phyloP scores from a whole-genome alignment of 1,140 invertebrate species.

The Drosophila ambigua region DNA sequence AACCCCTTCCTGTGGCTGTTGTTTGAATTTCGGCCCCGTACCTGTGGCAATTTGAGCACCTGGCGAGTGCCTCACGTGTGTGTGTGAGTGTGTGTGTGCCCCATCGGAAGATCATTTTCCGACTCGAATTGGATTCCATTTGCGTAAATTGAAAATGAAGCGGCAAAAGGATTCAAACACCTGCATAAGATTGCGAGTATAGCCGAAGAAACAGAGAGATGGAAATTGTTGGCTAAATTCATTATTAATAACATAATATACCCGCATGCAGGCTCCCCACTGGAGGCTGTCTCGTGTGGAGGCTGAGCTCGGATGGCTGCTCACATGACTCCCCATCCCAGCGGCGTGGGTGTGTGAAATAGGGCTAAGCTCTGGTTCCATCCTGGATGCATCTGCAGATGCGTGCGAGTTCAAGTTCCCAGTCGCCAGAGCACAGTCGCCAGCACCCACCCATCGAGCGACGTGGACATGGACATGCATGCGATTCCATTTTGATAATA shows the following conservation, averaged over 20 bases:
- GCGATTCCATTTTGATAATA: slow-evolving; percentile 82
- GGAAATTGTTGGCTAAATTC: too few relatives aligned
- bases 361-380: slow-evolving; percentile 40
- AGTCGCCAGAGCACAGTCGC: background rate
- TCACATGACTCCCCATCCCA: background rate
- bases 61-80: slow-evolving; percentile 44
- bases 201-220: background rate
- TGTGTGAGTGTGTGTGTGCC: background rate
- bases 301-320: background rate
- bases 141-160: slow-evolving; percentile 74
- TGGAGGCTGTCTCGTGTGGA: too few relatives aligned
- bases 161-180: slow-evolving; percentile 61
- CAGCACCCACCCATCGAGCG: slow-evolving; percentile 12
- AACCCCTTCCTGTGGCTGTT: slow-evolving; percentile 53
- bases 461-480: slow-evolving; percentile 57
- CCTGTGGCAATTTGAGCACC: slow-evolving; percentile 67
- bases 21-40: slow-evolving; percentile 57
- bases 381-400: slow-evolving; percentile 5
- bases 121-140: slow-evolving; percentile 54
- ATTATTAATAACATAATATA: too few relatives aligned
- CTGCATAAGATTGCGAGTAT: slow-evolving; percentile 46
- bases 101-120: slow-evolving; percentile 49
- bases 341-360: slow-evolving; percentile 69
- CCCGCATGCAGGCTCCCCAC: too few relatives aligned
- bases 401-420: slow-evolving; percentile 32